Percentiles rank a stretch among this genome's conserved stretches.
Evolutionary conservation across 2,113 vertebrate genomes (phyloP).

Genomic region (Gnathonemus echidnorhynchus): DNA sequence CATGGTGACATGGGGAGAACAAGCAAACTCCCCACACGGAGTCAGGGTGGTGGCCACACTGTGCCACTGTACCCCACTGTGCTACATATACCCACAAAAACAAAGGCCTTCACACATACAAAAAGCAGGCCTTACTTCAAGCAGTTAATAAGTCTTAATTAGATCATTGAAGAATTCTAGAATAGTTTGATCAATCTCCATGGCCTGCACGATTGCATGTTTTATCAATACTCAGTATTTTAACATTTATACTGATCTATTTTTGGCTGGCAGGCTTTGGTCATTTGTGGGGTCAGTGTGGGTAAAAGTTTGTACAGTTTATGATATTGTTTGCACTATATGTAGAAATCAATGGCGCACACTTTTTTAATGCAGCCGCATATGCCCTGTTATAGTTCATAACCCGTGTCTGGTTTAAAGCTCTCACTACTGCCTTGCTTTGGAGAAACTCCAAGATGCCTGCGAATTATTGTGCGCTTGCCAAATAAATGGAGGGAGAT

Average conservation of each 20-base stretch:
- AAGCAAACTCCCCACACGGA: background rate
- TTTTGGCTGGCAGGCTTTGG: background rate
- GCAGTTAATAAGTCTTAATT: background rate
- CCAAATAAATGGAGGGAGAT: background rate
- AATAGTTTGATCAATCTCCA: background rate
- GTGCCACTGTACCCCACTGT: background rate
- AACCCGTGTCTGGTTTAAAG: background rate
- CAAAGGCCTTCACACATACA: background rate
- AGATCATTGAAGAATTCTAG: background rate
- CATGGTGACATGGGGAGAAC: background rate
- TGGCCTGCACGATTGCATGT: background rate
- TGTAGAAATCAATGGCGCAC: background rate
- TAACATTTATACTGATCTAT: background rate
- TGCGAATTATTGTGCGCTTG: background rate
- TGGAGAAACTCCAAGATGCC: background rate
- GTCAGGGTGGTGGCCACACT: background rate
- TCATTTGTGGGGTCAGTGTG: background rate
- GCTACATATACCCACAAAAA: background rate
- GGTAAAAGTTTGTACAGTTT: background rate
- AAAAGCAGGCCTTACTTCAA: background rate
- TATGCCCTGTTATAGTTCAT: background rate
- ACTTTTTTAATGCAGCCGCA: background rate
- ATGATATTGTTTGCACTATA: background rate
- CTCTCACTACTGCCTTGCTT: background rate
- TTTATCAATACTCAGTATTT: background rate